Percentiles rank a stretch among this genome's conserved stretches.
These are phyloP conservation scores for Parnassius smintheus DNA, from an alignment of 2,888 invertebrate genomes.

Conservation along the genomic window DNA sequence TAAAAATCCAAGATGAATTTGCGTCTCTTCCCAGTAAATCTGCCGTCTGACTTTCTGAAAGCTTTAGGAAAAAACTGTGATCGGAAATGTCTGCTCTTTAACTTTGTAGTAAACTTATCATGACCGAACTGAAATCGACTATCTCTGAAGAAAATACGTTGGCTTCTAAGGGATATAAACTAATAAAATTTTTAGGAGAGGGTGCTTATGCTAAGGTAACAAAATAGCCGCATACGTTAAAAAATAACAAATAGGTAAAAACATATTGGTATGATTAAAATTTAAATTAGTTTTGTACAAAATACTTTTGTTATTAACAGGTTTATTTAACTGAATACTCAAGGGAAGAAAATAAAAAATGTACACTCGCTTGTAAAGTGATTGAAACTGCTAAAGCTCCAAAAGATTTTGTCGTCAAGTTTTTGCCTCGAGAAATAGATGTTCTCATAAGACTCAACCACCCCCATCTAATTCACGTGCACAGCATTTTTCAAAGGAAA, in stretches of 20 bases:
- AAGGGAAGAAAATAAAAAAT: conserved; percentile 59
- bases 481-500: conserved; percentile 87
- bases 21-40: conserved; percentile 2
- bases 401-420: conserved; percentile 89
- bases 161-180: conserved; percentile 81
- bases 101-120: conserved; percentile 54
- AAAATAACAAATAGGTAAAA: too few species aligned
- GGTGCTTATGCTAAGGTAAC: conserved; percentile 90
- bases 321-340: conserved; percentile 67
- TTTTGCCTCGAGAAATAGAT: conserved; percentile 91
- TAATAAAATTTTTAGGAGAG: conserved; percentile 85
- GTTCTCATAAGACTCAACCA: conserved; percentile 88
- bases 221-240: not conserved
- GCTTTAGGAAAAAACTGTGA: conserved; percentile 33
- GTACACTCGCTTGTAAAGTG: conserved; percentile 85
- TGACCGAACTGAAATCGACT: conserved; percentile 69
- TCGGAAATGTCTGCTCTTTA: conserved; percentile 44
- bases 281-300: too few species aligned
- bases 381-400: conserved; percentile 88
- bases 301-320: conserved; percentile 38
- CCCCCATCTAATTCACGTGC: conserved; percentile 89
- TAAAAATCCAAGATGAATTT: conserved; percentile 25
- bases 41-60: conserved; percentile 5
- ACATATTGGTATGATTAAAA: too few species aligned
- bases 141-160: conserved; percentile 74